These are phyloP conservation scores for Zaprionus vittiger DNA, from an alignment of 1,140 invertebrate species.

Conservation along the genomic window DNA sequence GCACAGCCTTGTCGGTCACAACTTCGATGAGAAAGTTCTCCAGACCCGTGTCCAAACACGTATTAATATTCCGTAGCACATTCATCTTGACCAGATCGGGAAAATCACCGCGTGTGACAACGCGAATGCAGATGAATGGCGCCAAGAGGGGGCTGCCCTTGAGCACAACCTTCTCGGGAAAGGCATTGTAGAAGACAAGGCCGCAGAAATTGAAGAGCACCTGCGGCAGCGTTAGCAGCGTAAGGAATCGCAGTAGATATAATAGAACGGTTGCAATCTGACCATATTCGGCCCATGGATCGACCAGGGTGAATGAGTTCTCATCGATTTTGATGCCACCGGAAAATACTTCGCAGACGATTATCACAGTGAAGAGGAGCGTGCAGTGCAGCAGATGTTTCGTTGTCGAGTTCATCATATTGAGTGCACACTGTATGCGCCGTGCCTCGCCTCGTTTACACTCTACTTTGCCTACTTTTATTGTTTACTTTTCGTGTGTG, in stretches of 20 bases:
- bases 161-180: conserved; percentile 95
- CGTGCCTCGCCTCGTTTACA: background rate
- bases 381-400: conserved; percentile 92
- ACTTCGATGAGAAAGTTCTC: conserved; percentile 99
- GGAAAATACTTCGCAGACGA: conserved; percentile 91
- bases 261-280: conserved; percentile 89
- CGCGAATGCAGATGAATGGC: conserved; percentile 97
- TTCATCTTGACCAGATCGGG: conserved; percentile 96
- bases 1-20: conserved; percentile 95
- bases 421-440: conserved; percentile 20
- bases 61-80: conserved; percentile 94
- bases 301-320: conserved; percentile 87
- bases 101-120: conserved; percentile 98
- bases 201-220: conserved; percentile 96
- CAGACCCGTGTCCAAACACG: conserved; percentile 94
- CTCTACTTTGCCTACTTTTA: background rate
- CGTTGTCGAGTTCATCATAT: conserved; percentile 86
- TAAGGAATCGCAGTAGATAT: conserved; percentile 92
- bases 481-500: background rate
- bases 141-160: conserved; percentile 95
- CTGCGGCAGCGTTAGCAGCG: conserved; percentile 95
- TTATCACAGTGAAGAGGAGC: conserved; percentile 90
- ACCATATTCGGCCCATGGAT: conserved; percentile 93
- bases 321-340: conserved; percentile 90
- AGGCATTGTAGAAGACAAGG: conserved; percentile 96